These are phyloP conservation scores for Pristionchus exspectatus DNA, from an alignment of 2,888 invertebrate genomes.

Conservation along the genomic window DNA sequence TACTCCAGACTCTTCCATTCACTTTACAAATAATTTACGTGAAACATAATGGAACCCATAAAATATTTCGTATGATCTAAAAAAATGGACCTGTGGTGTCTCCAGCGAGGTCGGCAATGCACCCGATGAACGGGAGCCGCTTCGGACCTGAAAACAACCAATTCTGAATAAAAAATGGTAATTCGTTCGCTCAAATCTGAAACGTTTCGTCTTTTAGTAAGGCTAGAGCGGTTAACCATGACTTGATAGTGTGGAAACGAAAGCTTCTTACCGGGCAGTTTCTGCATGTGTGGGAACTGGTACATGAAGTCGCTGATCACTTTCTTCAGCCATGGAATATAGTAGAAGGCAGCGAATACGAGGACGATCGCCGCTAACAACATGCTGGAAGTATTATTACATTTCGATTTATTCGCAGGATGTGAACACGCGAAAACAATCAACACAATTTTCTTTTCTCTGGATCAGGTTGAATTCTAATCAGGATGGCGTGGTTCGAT, in stretches of 20 bases:
- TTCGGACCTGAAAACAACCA: constrained; percentile 25
- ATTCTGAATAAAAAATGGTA: no score
- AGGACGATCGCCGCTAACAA: neutral
- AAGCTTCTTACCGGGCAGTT: constrained; percentile 10
- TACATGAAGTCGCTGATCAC: neutral
- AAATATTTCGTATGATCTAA: neutral
- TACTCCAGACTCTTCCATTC: neutral
- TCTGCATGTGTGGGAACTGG: constrained; percentile 22
- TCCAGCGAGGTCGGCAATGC: constrained; percentile 39
- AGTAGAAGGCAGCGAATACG: constrained; percentile 26
- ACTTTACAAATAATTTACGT: neutral
- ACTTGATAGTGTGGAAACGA: no score
- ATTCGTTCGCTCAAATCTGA: no score
- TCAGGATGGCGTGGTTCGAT: no score
- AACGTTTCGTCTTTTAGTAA: neutral
- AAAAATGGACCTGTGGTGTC: constrained; percentile 9
- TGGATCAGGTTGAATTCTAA: no score
- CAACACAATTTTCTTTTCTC: no score
- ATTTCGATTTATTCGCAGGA: no score
- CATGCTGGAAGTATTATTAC: no score
- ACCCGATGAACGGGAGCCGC: constrained; percentile 24
- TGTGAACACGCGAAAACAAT: no score
- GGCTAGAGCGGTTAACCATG: neutral
- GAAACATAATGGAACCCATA: neutral
- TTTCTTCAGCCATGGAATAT: constrained; percentile 13